phyloP scores from a whole-genome alignment of 2,113 vertebrate genomes.

The Ctenomys sociabilis region DNA sequence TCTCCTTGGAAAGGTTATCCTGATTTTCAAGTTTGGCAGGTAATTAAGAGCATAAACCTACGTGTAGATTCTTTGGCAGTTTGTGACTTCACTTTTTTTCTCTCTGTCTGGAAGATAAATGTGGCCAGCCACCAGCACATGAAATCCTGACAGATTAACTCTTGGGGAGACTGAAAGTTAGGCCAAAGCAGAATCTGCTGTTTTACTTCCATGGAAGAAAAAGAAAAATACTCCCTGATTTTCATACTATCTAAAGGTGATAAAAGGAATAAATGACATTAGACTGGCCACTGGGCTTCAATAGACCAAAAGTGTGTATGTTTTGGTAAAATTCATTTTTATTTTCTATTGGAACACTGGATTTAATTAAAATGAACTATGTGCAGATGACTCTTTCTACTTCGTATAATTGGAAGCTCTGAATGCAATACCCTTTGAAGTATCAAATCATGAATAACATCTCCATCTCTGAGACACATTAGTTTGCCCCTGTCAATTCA shows the following conservation, averaged over 20 bases:
- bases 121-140: background rate
- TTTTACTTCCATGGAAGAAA: background rate
- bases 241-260: background rate
- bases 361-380: constrained; percentile 60
- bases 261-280: background rate
- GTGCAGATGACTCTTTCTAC: background rate
- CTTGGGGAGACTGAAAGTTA: background rate
- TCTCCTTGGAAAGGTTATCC: constrained; percentile 58
- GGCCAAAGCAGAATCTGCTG: background rate
- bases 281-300: background rate
- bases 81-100: constrained; percentile 17
- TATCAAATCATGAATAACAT: constrained; percentile 61
- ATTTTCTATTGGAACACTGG: constrained; percentile 52
- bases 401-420: constrained; percentile 22
- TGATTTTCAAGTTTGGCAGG: constrained; percentile 49
- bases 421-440: constrained; percentile 5
- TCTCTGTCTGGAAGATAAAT: constrained; percentile 47
- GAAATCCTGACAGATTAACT: constrained; percentile 17
- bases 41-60: constrained; percentile 52
- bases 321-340: constrained; percentile 43
- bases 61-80: background rate
- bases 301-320: background rate
- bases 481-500: constrained; percentile 62
- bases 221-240: background rate
- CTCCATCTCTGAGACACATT: constrained; percentile 10